Base-by-base conservation (phyloP, 2,888 invertebrate species). In the Timandra comae region DNA sequence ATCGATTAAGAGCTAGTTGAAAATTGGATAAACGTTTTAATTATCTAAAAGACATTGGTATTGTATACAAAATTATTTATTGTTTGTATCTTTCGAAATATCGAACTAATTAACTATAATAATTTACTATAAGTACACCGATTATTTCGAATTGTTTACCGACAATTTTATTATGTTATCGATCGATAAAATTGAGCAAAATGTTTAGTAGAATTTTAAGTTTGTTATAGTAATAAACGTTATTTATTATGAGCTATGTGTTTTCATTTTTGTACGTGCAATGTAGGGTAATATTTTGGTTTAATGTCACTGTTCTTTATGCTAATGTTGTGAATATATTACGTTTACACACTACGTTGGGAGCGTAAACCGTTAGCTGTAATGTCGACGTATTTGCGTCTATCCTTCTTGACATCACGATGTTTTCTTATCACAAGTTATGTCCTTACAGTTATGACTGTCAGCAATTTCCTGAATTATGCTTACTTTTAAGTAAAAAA, bases 211-310 rank as follows among this genome's bases (percentile, higher is more conserved):
- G 46, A n/a, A n/a, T n/a, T n/a, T 55, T 56, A 58, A 62, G 53
- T 65, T 65, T 66, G 59, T 70, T 73, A 60, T 56, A 56, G 50
- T 42, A 77, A 78, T 78, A 79, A 76, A 75, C 42, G 65, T 73
- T 78, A 78, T 80, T 82, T 80, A 81, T 78, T 74, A 51, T 46
- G 11, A 38, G 30, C 39, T 26, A 48, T 58, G 55, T 57, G 46
- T 60, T 63, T 62, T 46, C 35, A 55, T 65, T 69, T 51, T 29
- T 12, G 25, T 38, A 29, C 24, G 32, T 41, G 52, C 38, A 34
- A 40, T n/a, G 47, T 37, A 34, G 24, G 49, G 51, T 47, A 51
- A 59, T 63, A 62, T 56, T 49, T 60, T 25, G 51, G 38, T 46
- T 53, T 51, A 48, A 56, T 49, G 49, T 40, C 43, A 45, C 43